These are phyloP conservation scores for Clivina fossor DNA, from an alignment of 2,888 invertebrate species.

Conservation along the genomic window DNA sequence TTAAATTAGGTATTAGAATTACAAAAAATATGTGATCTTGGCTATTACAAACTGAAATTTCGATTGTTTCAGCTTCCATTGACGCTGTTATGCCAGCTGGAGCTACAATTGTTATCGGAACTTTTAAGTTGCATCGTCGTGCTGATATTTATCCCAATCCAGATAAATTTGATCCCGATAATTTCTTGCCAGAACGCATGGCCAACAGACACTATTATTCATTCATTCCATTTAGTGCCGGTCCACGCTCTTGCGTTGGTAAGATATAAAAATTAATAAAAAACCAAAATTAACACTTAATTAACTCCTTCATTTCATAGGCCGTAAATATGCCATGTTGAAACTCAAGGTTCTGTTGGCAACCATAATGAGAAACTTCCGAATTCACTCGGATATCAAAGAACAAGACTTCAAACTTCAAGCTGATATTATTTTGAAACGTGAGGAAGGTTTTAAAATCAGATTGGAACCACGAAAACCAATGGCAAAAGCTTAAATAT, in stretches of 20 bases:
- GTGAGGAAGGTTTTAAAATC: slow-evolving; percentile 73
- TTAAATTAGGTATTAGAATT: slow-evolving; percentile 61
- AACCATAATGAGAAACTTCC: slow-evolving; percentile 70
- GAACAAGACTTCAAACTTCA: slow-evolving; percentile 69
- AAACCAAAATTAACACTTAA: not conserved
- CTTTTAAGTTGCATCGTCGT: slow-evolving; percentile 69
- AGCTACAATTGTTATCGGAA: slow-evolving; percentile 67
- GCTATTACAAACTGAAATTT: slow-evolving; percentile 3
- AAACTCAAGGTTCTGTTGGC: slow-evolving; percentile 74
- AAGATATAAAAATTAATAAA: slow-evolving; percentile 44
- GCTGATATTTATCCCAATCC: slow-evolving; percentile 69
- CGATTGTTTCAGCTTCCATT: slow-evolving; percentile 57
- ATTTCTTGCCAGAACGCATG: slow-evolving; percentile 75
- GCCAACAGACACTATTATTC: slow-evolving; percentile 77
- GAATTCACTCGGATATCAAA: slow-evolving; percentile 62
- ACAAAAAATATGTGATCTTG: not conserved
- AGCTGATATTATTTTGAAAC: slow-evolving; percentile 73
- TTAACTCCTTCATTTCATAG: slow-evolving; percentile 46
- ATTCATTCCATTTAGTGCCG: slow-evolving; percentile 79
- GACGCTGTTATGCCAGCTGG: slow-evolving; percentile 69
- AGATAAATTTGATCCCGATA: slow-evolving; percentile 73
- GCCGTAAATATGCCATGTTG: slow-evolving; percentile 78
- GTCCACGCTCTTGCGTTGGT: slow-evolving; percentile 79
- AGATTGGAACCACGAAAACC: slow-evolving; percentile 66
- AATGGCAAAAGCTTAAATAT: slow-evolving; percentile 38